phyloP scores from a whole-genome alignment of 2,888 invertebrate species.

The Coleophora deauratella region DNA sequence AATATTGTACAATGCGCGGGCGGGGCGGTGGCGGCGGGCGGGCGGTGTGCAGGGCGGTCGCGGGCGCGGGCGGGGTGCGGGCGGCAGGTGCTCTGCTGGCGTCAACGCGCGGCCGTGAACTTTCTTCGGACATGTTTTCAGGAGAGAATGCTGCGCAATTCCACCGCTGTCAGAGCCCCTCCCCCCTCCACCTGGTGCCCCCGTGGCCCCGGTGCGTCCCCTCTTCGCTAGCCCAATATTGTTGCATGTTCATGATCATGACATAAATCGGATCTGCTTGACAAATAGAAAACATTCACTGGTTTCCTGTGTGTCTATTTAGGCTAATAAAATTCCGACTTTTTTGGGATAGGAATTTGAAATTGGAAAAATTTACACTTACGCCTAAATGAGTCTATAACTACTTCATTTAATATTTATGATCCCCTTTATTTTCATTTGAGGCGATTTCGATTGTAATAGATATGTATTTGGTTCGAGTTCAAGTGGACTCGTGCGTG shows the following conservation, averaged over 20 bases:
- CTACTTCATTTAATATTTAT: too few relatives aligned
- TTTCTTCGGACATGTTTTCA: constrained; percentile 74
- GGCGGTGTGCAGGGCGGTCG: constrained; percentile 11
- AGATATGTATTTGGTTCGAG: constrained; percentile 58
- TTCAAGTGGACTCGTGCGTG: constrained; percentile 36
- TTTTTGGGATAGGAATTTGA: too few relatives aligned
- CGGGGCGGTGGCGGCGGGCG: constrained; percentile 22
- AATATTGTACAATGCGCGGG: too few relatives aligned
- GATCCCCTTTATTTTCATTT: constrained; percentile 10
- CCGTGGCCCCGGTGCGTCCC: constrained; percentile 27
- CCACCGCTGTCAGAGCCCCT: constrained; percentile 48
- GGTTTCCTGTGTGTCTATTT: too few relatives aligned
- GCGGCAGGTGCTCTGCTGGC: constrained; percentile 46
- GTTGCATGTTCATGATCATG: constrained; percentile 16
- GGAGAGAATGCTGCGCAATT: constrained; percentile 67
- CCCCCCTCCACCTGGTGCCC: constrained; percentile 31
- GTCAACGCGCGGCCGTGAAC: constrained; percentile 75
- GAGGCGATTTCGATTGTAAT: constrained; percentile 20
- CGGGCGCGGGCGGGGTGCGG: constrained; percentile 24
- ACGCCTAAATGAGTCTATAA: too few relatives aligned
- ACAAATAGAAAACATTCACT: too few relatives aligned
- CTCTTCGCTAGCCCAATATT: constrained; percentile 13
- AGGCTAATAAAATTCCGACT: too few relatives aligned
- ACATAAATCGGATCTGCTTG: neutral
- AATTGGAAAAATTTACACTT: too few relatives aligned